Conservation (phyloP, 2,888 invertebrate species). For the Syritta pipiens region DNA sequence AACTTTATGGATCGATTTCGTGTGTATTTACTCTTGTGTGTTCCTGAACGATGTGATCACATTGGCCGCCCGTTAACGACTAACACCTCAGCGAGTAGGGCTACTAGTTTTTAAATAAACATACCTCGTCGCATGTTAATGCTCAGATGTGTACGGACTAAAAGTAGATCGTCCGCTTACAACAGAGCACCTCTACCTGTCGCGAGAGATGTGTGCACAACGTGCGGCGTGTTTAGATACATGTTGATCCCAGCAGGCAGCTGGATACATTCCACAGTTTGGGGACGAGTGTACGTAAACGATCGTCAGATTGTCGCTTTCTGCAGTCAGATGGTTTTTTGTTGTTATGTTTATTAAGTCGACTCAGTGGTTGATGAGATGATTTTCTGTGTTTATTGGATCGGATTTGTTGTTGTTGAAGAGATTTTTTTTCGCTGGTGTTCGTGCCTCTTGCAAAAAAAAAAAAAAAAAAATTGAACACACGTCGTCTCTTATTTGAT, state of each 20-base stretch:
- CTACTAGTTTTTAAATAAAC: slow-evolving; percentile 76
- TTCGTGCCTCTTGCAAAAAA: slow-evolving; percentile 15
- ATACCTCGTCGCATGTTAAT: slow-evolving; percentile 36
- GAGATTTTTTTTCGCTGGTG: slow-evolving; percentile 5
- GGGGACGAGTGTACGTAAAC: slow-evolving; percentile 24
- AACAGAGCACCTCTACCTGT: slow-evolving; percentile 49
- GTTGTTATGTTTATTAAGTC: background rate
- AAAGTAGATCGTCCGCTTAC: slow-evolving; percentile 24
- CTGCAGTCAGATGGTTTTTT: slow-evolving; percentile 11
- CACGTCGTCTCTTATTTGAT: slow-evolving; percentile 39
- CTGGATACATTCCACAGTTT: slow-evolving; percentile 12
- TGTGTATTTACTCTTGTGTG: slow-evolving; percentile 29
- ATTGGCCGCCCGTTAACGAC: slow-evolving; percentile 79
- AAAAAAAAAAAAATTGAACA: no score
- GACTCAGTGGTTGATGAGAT: slow-evolving; percentile 12
- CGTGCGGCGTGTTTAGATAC: slow-evolving; percentile 25
- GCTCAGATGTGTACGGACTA: slow-evolving; percentile 5
- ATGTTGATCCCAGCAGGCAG: slow-evolving; percentile 6
- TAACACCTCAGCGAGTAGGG: slow-evolving; percentile 76
- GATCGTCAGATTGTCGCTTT: slow-evolving; percentile 44
- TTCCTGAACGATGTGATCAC: slow-evolving; percentile 75
- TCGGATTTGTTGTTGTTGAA: slow-evolving; percentile 19
- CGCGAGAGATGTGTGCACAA: background rate
- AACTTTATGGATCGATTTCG: slow-evolving; percentile 18
- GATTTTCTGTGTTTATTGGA: slow-evolving; percentile 17